Percentiles rank a stretch among this genome's conserved stretches.
phyloP scores from a whole-genome alignment of 2,888 invertebrate genomes.

The Augochlorella aurata region DNA sequence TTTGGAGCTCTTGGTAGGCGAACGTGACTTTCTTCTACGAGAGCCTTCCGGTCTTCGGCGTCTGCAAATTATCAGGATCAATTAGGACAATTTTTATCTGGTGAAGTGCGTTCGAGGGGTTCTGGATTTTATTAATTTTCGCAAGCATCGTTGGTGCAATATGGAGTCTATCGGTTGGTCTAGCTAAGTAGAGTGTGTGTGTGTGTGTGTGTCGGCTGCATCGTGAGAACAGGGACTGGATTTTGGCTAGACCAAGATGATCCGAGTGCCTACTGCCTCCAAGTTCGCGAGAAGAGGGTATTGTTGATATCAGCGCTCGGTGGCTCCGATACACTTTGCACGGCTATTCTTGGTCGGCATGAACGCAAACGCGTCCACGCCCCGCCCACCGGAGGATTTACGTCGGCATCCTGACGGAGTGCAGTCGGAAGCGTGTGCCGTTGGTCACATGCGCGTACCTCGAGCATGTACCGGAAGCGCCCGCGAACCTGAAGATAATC shows the following conservation, averaged over 20 bases:
- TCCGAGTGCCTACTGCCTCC: not conserved
- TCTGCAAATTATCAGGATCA: no score
- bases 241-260: no score
- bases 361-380: constrained; percentile 61
- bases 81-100: no score
- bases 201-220: no score
- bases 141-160: no score
- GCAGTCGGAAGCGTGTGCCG: constrained; percentile 53
- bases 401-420: constrained; percentile 54
- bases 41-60: no score
- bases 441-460: constrained; percentile 38
- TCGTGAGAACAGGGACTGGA: no score
- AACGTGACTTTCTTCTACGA: no score
- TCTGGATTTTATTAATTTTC: no score
- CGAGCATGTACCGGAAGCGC: constrained; percentile 15
- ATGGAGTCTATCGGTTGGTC: no score
- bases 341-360: constrained; percentile 60
- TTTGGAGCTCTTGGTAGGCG: not conserved
- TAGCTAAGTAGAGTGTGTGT: no score
- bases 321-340: constrained; percentile 53
- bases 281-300: not conserved
- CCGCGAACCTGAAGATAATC: constrained; percentile 32
- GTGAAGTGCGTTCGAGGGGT: no score
- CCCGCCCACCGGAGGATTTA: constrained; percentile 71
- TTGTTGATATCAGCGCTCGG: not conserved